Evolutionary conservation across 2,113 vertebrate genomes (phyloP).

Genomic region (Gopherus evgoodei): DNA sequence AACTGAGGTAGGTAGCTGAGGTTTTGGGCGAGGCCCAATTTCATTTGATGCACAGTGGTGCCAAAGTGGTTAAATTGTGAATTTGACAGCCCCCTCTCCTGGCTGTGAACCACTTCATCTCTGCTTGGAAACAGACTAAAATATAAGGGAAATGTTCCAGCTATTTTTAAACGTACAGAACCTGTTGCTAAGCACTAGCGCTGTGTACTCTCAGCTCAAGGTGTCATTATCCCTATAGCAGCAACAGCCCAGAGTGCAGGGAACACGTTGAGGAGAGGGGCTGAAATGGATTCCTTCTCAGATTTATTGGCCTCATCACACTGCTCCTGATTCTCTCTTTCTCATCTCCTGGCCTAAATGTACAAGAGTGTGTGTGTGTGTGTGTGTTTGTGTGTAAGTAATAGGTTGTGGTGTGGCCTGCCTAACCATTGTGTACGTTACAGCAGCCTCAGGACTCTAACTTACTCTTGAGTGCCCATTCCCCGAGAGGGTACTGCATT

Average conservation of each 20-base stretch:
- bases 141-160: background rate
- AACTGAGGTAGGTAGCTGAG: background rate
- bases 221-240: background rate
- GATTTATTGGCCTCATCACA: background rate
- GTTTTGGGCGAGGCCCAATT: background rate
- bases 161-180: constrained; percentile 27
- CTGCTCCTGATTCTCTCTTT: background rate
- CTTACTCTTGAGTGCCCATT: background rate
- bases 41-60: background rate
- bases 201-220: background rate
- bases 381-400: background rate
- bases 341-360: background rate
- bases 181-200: constrained; percentile 22
- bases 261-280: background rate
- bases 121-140: constrained; percentile 1
- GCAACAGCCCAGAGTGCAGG: background rate
- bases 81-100: background rate
- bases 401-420: background rate
- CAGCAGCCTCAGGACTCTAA: background rate
- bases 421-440: background rate
- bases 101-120: background rate
- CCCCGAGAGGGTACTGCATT: background rate
- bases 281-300: background rate
- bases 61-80: background rate
- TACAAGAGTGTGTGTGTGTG: background rate